Evolutionary conservation across 2,888 invertebrate genomes (phyloP).

Genomic region (Scaptomyza caliginosa): DNA sequence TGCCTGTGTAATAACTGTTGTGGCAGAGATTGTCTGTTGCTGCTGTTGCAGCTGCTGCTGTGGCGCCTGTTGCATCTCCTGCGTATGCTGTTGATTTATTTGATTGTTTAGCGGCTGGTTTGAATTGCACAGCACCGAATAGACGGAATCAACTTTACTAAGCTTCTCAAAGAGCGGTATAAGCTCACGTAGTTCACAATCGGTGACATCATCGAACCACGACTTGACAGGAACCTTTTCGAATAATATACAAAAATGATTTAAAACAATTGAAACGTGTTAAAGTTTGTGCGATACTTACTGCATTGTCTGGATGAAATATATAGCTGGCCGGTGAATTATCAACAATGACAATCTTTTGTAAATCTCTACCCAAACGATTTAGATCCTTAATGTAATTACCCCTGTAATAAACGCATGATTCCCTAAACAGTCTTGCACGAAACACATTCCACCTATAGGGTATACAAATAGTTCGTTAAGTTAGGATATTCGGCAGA

Average conservation of each 20-base stretch:
- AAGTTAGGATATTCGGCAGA: too few relatives aligned
- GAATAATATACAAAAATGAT: background rate
- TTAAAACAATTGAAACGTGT: background rate
- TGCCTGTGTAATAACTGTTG: constrained; percentile 83
- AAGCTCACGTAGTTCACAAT: constrained; percentile 97
- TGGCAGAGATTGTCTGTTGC: constrained; percentile 81
- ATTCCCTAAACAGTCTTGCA: constrained; percentile 98
- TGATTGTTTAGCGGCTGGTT: constrained; percentile 89
- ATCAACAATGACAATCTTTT: constrained; percentile 98
- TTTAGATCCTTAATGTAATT: constrained; percentile 99
- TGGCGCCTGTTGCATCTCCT: constrained; percentile 62
- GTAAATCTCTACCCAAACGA: constrained; percentile 97
- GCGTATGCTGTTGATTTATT: constrained; percentile 71
- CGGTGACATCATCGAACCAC: constrained; percentile 99
- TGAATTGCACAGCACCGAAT: constrained; percentile 96
- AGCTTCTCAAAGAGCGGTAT: constrained; percentile 99
- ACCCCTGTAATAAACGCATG: constrained; percentile 99
- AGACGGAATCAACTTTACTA: constrained; percentile 98
- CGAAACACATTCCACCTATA: constrained; percentile 98
- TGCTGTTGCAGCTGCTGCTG: constrained; percentile 73
- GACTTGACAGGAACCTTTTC: constrained; percentile 97
- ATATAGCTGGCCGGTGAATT: constrained; percentile 99
- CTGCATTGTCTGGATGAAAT: constrained; percentile 99
- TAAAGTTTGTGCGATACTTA: constrained; percentile 86
- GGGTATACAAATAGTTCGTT: too few relatives aligned